phyloP scores from a whole-genome alignment of 2,113 vertebrate genomes.

The Myodes glareolus region DNA sequence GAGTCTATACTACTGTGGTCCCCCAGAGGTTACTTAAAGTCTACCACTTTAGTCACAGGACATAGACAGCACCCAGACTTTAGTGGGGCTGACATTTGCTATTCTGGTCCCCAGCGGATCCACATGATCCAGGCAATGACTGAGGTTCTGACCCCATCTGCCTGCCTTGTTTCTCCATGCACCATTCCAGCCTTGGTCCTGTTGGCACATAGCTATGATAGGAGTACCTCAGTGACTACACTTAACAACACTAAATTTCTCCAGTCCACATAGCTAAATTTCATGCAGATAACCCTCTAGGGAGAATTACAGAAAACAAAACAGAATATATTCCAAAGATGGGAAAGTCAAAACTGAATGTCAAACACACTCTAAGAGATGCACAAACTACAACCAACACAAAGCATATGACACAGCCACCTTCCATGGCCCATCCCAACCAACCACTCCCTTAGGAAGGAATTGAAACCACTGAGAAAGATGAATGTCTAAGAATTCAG shows the following conservation, averaged over 20 bases:
- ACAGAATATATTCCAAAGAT: background rate
- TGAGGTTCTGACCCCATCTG: background rate
- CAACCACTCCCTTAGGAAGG: background rate
- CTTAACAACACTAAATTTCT: background rate
- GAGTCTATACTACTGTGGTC: background rate
- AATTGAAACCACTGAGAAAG: background rate
- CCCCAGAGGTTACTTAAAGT: background rate
- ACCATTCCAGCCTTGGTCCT: background rate
- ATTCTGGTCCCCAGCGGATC: background rate
- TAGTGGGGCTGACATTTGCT: background rate
- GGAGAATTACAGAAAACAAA: background rate
- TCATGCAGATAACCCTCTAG: background rate
- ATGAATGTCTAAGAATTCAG: background rate
- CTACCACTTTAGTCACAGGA: background rate
- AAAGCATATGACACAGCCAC: background rate
- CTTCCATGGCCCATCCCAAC: background rate
- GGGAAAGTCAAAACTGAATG: background rate
- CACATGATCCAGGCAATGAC: background rate
- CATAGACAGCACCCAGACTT: background rate
- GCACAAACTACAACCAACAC: background rate
- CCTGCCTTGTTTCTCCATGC: background rate
- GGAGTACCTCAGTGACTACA: background rate
- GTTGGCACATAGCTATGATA: background rate
- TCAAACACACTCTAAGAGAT: background rate
- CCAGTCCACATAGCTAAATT: background rate